phyloP scores from a whole-genome alignment of 2,797 vertebrate genomes.

The Clarias laeviceps region DNA sequence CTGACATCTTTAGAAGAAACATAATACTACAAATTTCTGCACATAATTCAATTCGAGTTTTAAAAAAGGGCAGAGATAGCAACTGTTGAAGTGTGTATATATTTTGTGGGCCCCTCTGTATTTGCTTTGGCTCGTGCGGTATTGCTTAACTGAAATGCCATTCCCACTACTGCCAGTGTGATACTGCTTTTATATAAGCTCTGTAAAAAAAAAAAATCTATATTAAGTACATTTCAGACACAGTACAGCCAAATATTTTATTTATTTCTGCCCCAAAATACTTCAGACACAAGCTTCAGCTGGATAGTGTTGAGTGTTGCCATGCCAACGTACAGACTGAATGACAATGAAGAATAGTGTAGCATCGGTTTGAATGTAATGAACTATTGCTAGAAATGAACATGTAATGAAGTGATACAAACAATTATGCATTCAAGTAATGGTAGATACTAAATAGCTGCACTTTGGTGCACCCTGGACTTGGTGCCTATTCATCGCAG shows the following conservation, averaged over 20 bases:
- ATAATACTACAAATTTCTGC: too few species aligned
- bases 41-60: too few species aligned
- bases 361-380: too few species aligned
- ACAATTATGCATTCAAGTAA: background rate
- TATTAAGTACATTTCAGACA: background rate
- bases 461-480: background rate
- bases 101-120: too few species aligned
- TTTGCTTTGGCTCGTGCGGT: background rate
- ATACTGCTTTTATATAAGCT: background rate
- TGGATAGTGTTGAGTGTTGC: background rate
- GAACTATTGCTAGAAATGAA: background rate
- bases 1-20: too few species aligned
- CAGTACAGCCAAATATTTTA: background rate
- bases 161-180: background rate
- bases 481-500: too few species aligned
- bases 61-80: too few species aligned
- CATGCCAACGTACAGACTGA: background rate
- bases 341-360: background rate
- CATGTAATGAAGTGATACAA: background rate
- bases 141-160: background rate
- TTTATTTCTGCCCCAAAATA: too few species aligned
- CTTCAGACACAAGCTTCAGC: background rate
- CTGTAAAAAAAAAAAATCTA: background rate
- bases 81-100: too few species aligned
- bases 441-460: background rate